Percentiles rank a stretch among this genome's conserved stretches.
These are phyloP conservation scores for Perognathus longimembris DNA, from an alignment of 2,113 vertebrate species.

Conservation along the genomic window DNA sequence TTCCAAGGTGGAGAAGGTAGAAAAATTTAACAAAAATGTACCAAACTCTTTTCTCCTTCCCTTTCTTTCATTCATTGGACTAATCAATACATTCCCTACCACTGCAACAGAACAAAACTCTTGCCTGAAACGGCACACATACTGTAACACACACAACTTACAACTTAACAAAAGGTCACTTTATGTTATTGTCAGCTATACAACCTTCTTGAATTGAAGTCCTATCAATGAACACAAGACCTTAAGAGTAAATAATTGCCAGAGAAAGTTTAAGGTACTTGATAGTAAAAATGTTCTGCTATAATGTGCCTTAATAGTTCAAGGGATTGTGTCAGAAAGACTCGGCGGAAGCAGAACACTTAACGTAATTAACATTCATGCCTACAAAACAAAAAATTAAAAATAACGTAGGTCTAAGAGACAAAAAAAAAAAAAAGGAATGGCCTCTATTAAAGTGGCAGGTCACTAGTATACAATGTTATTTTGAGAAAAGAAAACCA, in stretches of 20 bases:
- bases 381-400: conserved; percentile 36
- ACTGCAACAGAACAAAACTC: background rate
- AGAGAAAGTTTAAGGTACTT: conserved; percentile 1
- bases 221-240: conserved; percentile 28
- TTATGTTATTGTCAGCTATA: conserved; percentile 25
- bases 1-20: background rate
- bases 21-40: conserved; percentile 25
- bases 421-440: conserved; percentile 29
- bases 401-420: background rate
- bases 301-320: conserved; percentile 4
- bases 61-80: background rate
- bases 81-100: background rate
- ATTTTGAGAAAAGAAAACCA: conserved; percentile 48
- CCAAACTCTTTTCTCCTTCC: background rate
- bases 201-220: background rate
- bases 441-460: background rate
- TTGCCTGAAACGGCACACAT: background rate
- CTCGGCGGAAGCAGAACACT: conserved; percentile 8
- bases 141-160: background rate
- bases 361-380: background rate
- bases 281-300: conserved; percentile 29
- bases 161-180: conserved; percentile 43
- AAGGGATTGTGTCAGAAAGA: background rate
- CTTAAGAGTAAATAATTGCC: conserved; percentile 4
- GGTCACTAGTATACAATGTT: background rate